Base-by-base conservation (phyloP, 2,113 vertebrate species). In the Percopsis transmontana region DNA sequence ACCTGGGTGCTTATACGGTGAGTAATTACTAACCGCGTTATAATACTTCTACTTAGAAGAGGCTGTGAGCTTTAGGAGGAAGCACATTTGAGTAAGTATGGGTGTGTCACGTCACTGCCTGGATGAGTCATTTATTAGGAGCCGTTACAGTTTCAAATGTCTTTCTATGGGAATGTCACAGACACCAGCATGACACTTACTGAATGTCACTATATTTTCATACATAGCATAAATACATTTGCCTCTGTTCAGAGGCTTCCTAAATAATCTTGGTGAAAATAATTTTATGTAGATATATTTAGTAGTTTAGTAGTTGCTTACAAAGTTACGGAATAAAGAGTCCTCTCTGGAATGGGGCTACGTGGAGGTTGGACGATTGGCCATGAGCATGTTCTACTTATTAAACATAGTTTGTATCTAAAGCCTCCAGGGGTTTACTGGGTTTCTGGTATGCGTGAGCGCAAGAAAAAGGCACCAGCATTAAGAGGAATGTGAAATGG, bases 11-110 rank as follows among this genome's bases (percentile, higher is more conserved):
- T 70, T 1, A 16, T 51, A 39, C 55, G 69, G 48, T 77, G 85
- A 86, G 84, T 85, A 77, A 82, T 76, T 14, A 61, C 27, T 33
- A 50, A 57, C 71, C 2, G 0, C 12, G 48, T 63, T 62, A 67
- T 55, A 54, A 53, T 20, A 13, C 48, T 24, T 44, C 15, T 1
- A 1, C 33, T 63, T 1, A 2, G 57, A 48, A 47, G 70, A 76
- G 66, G 0, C 2, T 16, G 24, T 42, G 21, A 18, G 51, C 66
- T 23, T 18, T 39, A 24, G 18, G 64, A 74, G 69, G 73, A 77
- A 71, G 58, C 58, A 3, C 44, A 24, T 84, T 56, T 66, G 61
- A 68, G 73, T 72, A 63, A 44, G 70, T 48, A 58, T 6, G 33
- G 74, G 77, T 5, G 61, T 42, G 58, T 73, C 62, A 0, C 51